Evolutionary conservation across 1,140 invertebrate genomes (phyloP), one percentile per base, ranked within the genome.

Genomic region (Caenorhabditis elegans): DNA sequence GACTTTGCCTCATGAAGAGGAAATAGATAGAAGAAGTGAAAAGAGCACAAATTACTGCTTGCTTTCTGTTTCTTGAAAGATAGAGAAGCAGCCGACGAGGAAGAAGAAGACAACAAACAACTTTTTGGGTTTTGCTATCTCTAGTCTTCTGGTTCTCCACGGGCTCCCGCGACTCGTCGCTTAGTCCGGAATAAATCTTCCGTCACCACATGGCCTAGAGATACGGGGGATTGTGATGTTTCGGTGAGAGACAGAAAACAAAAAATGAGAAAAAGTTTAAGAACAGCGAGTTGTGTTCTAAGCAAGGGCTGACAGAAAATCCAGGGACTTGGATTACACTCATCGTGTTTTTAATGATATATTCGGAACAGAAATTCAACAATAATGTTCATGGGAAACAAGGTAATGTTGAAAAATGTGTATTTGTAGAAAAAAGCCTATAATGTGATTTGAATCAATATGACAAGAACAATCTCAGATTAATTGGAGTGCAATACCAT

Each of bases 91-190:
- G 34, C n/a, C 17, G n/a, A 60, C 36, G 60, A 70, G n/a, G 19
- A 39, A 70, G 60, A 70, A 34, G 55, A 70, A 70, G 60, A 70
- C 60, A 70, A 70, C 60, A 70, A 70, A 70, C 60, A 70, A 70
- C 60, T 70, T 28, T 70, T 24, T 13, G 24, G 2, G 31, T 60
- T 1, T 24, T 24, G n/a, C 26, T 31, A n/a, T 22, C 55, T 60
- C 55, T 60, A 36, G 26, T 17, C 13, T 60, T 60, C 55, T 60
- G 55, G 28, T n/a, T 70, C 60, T 70, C 60, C 28, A 3, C 13
- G 22, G 34, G 60, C 34, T 70, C 34, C 60, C 60, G 60, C 10
- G 10, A 2, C 4, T 10, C 34, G 39, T 5, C 39, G 39, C 5
- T 15, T n/a, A n/a, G 39, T 8, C n/a, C 26, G 15, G 60, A 70